Conservation (phyloP, 2,888 invertebrate genomes). For the Trichogramma dendrolimi region DNA sequence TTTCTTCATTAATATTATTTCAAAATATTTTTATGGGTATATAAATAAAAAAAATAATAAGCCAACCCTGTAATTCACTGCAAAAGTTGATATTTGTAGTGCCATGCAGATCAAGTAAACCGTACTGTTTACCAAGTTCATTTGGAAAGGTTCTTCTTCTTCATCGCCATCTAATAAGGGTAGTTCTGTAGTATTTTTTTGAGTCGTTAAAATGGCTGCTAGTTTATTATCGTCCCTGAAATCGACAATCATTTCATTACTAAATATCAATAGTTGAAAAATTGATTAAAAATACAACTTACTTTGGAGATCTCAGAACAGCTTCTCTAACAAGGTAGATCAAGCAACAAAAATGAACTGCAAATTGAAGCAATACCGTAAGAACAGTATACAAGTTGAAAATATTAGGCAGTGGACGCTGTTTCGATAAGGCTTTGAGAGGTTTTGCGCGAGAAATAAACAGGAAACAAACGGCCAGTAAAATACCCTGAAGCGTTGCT, state of each 20-base stretch:
- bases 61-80: conserved; percentile 93
- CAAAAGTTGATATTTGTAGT: conserved; percentile 96
- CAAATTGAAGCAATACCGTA: conserved; percentile 91
- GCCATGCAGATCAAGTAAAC: conserved; percentile 98
- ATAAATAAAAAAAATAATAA: conserved; percentile 1
- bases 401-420: conserved; percentile 95
- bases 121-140: conserved; percentile 93
- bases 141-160: conserved; percentile 81
- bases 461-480: conserved; percentile 94
- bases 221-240: conserved; percentile 56
- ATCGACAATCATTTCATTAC: not conserved
- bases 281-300: conserved; percentile 36
- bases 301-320: conserved; percentile 66
- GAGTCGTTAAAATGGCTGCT: conserved; percentile 33
- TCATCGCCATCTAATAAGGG: conserved; percentile 49
- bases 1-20: not conserved
- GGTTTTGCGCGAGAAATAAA: conserved; percentile 99
- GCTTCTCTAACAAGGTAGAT: conserved; percentile 85
- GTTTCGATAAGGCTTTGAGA: conserved; percentile 83
- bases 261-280: conserved; percentile 3
- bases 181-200: conserved; percentile 26
- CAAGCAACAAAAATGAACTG: conserved; percentile 88
- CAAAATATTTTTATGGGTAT: conserved; percentile 1
- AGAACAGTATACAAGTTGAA: conserved; percentile 96
- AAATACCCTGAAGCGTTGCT: conserved; percentile 92